A percentile compares a stretch with the other conserved stretches of the same genome.
These are phyloP conservation scores for Tursiops truncatus DNA, from an alignment of 2,113 vertebrate genomes.

Conservation along the genomic window DNA sequence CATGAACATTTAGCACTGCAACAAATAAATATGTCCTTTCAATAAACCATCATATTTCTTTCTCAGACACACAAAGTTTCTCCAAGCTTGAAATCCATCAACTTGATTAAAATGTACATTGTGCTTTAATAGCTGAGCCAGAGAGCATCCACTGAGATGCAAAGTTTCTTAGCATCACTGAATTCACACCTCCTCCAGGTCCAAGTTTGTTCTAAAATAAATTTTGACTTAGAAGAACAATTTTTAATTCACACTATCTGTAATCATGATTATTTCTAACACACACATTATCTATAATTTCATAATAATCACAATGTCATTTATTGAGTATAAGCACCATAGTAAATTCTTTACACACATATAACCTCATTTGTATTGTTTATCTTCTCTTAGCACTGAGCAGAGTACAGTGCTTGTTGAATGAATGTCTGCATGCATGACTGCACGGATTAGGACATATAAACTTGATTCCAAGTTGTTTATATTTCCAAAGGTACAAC, in stretches of 20 bases:
- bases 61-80: not conserved
- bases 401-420: not conserved
- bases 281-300: not conserved
- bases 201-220: not conserved
- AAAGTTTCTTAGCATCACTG: not conserved
- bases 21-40: not conserved
- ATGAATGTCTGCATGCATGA: not conserved
- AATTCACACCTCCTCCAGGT: not conserved
- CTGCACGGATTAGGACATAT: not conserved
- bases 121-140: not conserved
- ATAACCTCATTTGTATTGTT: not conserved
- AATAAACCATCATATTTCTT: not conserved
- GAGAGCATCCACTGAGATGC: not conserved
- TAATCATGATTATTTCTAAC: not conserved
- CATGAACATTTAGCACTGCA: not conserved
- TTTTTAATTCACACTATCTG: not conserved
- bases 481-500: constrained; percentile 6
- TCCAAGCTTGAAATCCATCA: not conserved
- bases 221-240: not conserved
- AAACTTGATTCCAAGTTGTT: not conserved
- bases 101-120: not conserved
- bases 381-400: not conserved
- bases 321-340: not conserved
- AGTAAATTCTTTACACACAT: not conserved
- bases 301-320: not conserved